These are phyloP conservation scores for Homarus americanus DNA, from an alignment of 1,140 invertebrate genomes.

Conservation along the genomic window DNA sequence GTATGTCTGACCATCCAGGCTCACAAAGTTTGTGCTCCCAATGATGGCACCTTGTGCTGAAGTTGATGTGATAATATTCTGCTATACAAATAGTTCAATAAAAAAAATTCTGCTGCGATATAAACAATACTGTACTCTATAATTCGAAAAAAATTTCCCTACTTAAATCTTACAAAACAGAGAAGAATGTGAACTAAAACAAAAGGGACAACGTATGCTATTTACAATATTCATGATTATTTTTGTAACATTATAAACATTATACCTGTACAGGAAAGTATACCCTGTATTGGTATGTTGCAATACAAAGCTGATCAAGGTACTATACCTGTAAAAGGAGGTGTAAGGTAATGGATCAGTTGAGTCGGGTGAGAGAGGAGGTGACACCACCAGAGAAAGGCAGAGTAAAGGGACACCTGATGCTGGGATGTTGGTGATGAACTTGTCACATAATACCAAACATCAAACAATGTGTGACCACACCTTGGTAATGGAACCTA, in stretches of 20 bases:
- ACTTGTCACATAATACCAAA: conserved; percentile 13
- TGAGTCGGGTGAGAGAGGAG: conserved; percentile 29
- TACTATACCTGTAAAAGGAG: conserved; percentile 38
- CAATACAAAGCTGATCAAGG: background rate
- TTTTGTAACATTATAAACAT: too few relatives aligned
- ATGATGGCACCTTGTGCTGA: conserved; percentile 49
- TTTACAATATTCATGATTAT: too few relatives aligned
- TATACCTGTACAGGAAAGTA: background rate
- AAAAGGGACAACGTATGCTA: too few relatives aligned
- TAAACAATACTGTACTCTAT: too few relatives aligned
- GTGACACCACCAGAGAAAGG: conserved; percentile 43
- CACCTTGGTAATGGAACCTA: conserved; percentile 41
- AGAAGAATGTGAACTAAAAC: background rate
- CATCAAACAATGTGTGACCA: conserved; percentile 42
- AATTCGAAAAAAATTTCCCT: too few relatives aligned
- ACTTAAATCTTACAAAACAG: too few relatives aligned
- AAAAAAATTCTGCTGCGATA: too few relatives aligned
- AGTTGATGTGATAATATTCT: background rate
- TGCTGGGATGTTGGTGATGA: background rate
- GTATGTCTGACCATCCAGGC: conserved; percentile 29
- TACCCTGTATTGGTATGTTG: background rate
- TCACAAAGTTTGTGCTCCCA: conserved; percentile 37
- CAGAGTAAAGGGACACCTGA: background rate
- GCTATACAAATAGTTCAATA: too few relatives aligned
- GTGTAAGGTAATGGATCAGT: conserved; percentile 10